phyloP scores from a whole-genome alignment of 1,140 invertebrate genomes.

The Solenopsis invicta region DNA sequence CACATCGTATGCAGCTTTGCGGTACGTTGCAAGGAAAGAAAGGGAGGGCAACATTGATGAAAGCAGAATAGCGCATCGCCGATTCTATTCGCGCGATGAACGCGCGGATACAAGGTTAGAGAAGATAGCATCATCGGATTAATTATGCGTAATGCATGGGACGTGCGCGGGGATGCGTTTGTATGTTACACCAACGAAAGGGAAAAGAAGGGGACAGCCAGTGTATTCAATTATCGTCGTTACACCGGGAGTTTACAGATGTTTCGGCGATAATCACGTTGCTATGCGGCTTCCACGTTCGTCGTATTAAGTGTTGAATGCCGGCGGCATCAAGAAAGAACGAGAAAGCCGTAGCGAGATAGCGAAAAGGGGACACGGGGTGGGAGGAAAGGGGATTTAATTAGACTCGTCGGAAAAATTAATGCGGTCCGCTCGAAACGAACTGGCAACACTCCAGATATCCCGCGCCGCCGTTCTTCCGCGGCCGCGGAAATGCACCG shows the following conservation, averaged over 20 bases:
- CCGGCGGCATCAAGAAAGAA: slow-evolving; percentile 65
- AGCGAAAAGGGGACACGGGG: not conserved
- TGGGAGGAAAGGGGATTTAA: slow-evolving; percentile 54
- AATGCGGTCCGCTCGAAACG: slow-evolving; percentile 39
- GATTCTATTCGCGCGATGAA: slow-evolving; percentile 75
- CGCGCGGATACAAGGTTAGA: slow-evolving; percentile 70
- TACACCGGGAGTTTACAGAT: slow-evolving; percentile 72
- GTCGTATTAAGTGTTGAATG: slow-evolving; percentile 71
- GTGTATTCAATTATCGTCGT: slow-evolving; percentile 82
- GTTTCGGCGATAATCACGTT: slow-evolving; percentile 80
- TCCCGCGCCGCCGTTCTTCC: slow-evolving; percentile 67
- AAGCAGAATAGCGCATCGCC: slow-evolving; percentile 69
- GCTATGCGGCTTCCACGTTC: slow-evolving; percentile 71
- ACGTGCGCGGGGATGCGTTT: slow-evolving; percentile 45
- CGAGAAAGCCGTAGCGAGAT: not conserved
- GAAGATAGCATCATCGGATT: slow-evolving; percentile 79
- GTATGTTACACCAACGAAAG: slow-evolving; percentile 3
- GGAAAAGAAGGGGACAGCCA: slow-evolving; percentile 11
- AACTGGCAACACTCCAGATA: slow-evolving; percentile 64
- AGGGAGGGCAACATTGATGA: slow-evolving; percentile 57
- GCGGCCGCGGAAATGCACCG: slow-evolving; percentile 32
- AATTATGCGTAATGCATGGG: slow-evolving; percentile 81
- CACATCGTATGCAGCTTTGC: slow-evolving; percentile 45
- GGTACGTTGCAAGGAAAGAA: not conserved
- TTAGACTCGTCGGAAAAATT: slow-evolving; percentile 71